phyloP scores from a whole-genome alignment of 2,888 invertebrate genomes.

The Antheraea yamamai region DNA sequence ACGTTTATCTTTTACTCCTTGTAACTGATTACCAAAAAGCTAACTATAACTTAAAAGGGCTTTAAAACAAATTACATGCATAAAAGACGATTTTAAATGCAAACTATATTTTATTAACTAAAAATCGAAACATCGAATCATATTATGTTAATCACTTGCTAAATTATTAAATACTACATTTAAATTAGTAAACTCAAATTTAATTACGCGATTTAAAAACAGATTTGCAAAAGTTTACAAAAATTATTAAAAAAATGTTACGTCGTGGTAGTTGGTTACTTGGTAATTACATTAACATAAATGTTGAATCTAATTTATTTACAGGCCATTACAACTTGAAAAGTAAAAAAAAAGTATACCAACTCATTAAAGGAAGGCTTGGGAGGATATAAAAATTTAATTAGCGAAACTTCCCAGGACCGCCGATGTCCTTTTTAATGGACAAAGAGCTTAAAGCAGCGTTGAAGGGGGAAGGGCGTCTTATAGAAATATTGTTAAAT shows the following conservation, averaged over 20 bases:
- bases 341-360: constrained; percentile 41
- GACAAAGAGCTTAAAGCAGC: constrained; percentile 62
- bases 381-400: constrained; percentile 64
- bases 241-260: constrained; percentile 17
- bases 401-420: constrained; percentile 58
- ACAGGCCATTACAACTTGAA: constrained; percentile 30
- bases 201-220: constrained; percentile 26
- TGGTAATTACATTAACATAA: constrained; percentile 36
- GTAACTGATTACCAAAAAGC: neutral
- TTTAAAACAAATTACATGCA: neutral
- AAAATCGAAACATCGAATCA: neutral
- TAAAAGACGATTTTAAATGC: neutral
- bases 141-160: neutral
- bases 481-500: constrained; percentile 72
- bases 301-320: constrained; percentile 30
- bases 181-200: neutral
- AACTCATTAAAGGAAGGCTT: constrained; percentile 45
- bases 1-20: neutral
- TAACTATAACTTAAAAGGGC: neutral
- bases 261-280: neutral
- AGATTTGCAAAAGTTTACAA: constrained; percentile 20
- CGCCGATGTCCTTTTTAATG: constrained; percentile 46
- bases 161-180: neutral
- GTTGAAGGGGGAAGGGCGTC: constrained; percentile 38
- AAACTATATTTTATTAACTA: neutral